Evolutionary conservation across 2,113 vertebrate genomes (phyloP), one percentile per base, ranked within the genome.

Genomic region (Chiloscyllium plagiosum): DNA sequence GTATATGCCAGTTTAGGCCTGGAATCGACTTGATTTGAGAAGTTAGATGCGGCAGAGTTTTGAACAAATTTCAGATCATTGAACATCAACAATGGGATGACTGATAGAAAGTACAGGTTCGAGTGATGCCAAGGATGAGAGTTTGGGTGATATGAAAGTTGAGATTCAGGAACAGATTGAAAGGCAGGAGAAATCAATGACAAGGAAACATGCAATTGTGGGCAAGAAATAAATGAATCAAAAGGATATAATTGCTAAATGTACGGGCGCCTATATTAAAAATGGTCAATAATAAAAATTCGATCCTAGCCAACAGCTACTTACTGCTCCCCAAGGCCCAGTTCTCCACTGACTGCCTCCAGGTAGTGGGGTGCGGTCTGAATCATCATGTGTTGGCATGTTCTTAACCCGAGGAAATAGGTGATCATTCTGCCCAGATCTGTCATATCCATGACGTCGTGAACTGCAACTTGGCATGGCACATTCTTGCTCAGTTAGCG

Each of bases 261-360:
- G 42, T 52, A 52, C 26, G 4, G 12, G 47, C 29, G 50, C 22
- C 26, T 87, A 26, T 52, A 87, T 87, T 6, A 52, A 1, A 52
- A 52, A 52, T 10, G 33, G 29, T 89, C 10, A 50, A 52, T 6
- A 24, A 50, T 3, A 87, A 87, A 89, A 10, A 61, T 61, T 52
- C 87, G 61, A 52, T 90, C 47, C 26, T 1, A 94, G n/a, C 66
- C 50, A 85, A 19, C 70, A 42, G 96, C 95, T 96, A 98, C 99
- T 99, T 97, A 99, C 99, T 96, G 99, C 99, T 97, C 99, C 99
- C 99, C 99, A 99, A 50, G 99, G 99, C 42, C 99, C 99, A 1
- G 98, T 99, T 96, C 99, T 98, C 99, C 99, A 99, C 96, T 99
- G 99, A 96, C 98, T 99, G 96, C 98, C 98, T 37, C 97, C 97